phyloP scores from a whole-genome alignment of 1,140 invertebrate genomes.

The Hycleus phaleratus region DNA sequence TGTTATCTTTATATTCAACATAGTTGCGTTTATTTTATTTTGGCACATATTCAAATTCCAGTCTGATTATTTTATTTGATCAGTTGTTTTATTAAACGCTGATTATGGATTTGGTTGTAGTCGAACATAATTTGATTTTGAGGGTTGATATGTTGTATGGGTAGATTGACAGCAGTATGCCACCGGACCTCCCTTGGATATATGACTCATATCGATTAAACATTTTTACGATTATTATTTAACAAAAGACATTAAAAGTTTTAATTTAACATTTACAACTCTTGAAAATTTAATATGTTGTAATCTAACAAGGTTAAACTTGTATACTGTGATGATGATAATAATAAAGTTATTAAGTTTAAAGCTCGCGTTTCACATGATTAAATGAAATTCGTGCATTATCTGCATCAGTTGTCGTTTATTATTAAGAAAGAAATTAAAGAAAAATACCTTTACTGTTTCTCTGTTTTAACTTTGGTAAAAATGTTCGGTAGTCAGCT shows the following conservation, averaged over 20 bases:
- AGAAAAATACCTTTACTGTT: no score
- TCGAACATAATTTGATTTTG: no score
- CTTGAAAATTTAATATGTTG: constrained; percentile 6
- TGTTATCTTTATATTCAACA: no score
- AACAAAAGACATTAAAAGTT: constrained; percentile 2
- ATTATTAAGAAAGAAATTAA: no score
- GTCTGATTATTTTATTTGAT: no score
- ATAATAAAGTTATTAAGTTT: constrained; percentile 11
- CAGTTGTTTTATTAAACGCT: neutral
- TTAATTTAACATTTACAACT: constrained; percentile 4
- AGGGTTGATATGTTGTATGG: no score
- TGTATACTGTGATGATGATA: constrained; percentile 2
- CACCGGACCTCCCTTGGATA: neutral
- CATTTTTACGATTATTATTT: neutral
- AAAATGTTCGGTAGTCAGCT: neutral
- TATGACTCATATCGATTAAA: constrained; percentile 4
- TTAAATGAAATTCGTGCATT: constrained; percentile 5
- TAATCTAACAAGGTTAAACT: constrained; percentile 8
- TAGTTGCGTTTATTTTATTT: no score
- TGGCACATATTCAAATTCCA: no score
- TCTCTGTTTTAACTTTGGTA: no score
- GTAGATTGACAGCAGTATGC: no score
- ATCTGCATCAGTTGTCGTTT: constrained; percentile 3
- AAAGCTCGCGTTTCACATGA: constrained; percentile 6
- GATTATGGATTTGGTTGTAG: neutral